Conservation (phyloP, 2,888 invertebrate species). For the Zygothrica quintamaculata region DNA sequence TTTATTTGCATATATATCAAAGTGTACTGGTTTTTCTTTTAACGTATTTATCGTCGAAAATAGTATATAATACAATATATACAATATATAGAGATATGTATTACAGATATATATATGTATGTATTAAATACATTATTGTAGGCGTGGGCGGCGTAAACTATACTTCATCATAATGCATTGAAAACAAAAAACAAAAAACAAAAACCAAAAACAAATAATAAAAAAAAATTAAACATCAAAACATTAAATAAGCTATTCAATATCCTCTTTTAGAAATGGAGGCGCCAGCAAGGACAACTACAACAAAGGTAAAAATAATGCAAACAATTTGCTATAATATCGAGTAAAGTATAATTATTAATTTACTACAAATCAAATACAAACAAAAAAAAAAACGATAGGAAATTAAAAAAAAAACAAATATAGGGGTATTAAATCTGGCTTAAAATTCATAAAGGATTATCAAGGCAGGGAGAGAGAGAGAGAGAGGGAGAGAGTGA, state of each 20-base stretch:
- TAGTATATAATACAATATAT: too few relatives aligned
- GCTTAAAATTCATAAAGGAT: conserved; percentile 16
- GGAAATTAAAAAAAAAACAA: conserved; percentile 15
- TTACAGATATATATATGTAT: conserved; percentile 1
- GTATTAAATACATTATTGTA: conserved; percentile 14
- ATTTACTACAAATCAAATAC: conserved; percentile 72
- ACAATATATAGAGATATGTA: too few relatives aligned
- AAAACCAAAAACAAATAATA: too few relatives aligned
- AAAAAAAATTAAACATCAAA: too few relatives aligned
- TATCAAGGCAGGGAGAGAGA: not conserved
- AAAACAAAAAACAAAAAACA: conserved; percentile 69
- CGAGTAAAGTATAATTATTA: conserved; percentile 83
- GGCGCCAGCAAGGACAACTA: conserved; percentile 97
- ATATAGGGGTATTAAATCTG: conserved; percentile 11
- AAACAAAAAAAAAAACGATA: conserved; percentile 38
- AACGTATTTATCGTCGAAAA: conserved; percentile 2
- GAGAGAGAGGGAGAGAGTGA: too few relatives aligned
- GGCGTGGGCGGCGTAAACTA: conserved; percentile 39
- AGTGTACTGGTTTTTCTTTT: conserved; percentile 21
- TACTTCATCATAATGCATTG: conserved; percentile 67
- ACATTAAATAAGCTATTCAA: conserved; percentile 84
- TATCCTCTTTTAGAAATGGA: conserved; percentile 89
- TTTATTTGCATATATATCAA: conserved; percentile 4
- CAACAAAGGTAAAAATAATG: conserved; percentile 94
- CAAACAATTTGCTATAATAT: conserved; percentile 81